Percentiles rank a stretch among this genome's conserved stretches.
These are phyloP conservation scores for Drymonia ruficornis DNA, from an alignment of 2,888 invertebrate genomes.

Conservation along the genomic window DNA sequence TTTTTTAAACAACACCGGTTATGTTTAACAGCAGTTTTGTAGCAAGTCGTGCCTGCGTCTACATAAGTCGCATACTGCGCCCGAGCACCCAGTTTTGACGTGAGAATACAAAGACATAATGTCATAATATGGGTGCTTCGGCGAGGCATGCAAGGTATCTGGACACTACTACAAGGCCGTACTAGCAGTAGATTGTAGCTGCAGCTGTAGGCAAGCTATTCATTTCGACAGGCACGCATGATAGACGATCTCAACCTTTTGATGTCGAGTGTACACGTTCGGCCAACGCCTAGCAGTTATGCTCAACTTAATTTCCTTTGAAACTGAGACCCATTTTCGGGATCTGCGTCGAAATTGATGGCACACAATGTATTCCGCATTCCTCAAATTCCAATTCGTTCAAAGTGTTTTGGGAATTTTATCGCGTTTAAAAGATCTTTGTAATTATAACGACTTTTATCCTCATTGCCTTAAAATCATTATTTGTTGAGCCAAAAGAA, in stretches of 20 bases:
- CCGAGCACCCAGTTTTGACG: too few relatives aligned
- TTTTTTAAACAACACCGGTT: too few relatives aligned
- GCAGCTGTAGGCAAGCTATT: too few relatives aligned
- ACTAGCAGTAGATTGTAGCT: too few relatives aligned
- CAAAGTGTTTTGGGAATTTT: constrained; percentile 10
- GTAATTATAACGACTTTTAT: background rate
- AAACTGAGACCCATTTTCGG: constrained; percentile 6
- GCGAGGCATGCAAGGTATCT: too few relatives aligned
- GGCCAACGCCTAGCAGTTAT: constrained; percentile 7
- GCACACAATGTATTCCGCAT: constrained; percentile 10
- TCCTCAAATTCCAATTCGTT: constrained; percentile 12
- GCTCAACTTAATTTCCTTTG: constrained; percentile 12
- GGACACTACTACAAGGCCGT: too few relatives aligned
- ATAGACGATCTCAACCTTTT: constrained; percentile 2
- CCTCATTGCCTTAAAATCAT: background rate
- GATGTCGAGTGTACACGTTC: background rate
- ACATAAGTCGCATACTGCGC: too few relatives aligned
- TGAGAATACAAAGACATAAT: too few relatives aligned
- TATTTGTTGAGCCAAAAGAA: background rate
- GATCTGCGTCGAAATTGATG: constrained; percentile 12
- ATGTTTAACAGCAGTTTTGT: too few relatives aligned
- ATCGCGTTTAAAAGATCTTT: constrained; percentile 1
- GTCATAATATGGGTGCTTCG: too few relatives aligned
- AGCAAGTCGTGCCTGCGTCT: too few relatives aligned
- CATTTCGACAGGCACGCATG: background rate